Percentiles rank a stretch among this genome's conserved stretches.
phyloP scores from a whole-genome alignment of 2,888 invertebrate species.

The Gryllus longicercus region DNA sequence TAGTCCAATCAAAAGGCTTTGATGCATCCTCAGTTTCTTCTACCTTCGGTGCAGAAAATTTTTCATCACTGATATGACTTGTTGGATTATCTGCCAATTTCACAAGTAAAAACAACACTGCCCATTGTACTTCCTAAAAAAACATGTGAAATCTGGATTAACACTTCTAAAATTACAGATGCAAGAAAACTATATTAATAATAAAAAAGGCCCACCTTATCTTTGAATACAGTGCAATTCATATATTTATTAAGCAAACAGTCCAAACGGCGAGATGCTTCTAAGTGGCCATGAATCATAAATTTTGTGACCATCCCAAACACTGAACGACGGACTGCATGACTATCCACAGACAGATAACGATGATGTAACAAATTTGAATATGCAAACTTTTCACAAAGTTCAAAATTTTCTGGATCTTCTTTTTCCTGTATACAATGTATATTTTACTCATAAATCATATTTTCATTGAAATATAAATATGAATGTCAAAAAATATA shows the following conservation, averaged over 20 bases:
- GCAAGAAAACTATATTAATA: not conserved
- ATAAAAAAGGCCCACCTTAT: not conserved
- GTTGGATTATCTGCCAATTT: conserved; percentile 45
- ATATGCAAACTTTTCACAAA: conserved; percentile 47
- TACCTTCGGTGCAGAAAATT: not conserved
- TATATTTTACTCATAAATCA: too few species aligned
- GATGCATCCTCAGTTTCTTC: conserved; percentile 18
- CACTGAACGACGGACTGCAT: conserved; percentile 49
- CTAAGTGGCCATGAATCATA: conserved; percentile 49
- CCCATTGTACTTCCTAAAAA: conserved; percentile 51
- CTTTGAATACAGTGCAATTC: not conserved
- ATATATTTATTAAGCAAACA: not conserved
- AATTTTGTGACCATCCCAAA: conserved; percentile 51
- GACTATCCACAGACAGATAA: conserved; percentile 49
- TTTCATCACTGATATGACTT: not conserved
- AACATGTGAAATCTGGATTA: not conserved
- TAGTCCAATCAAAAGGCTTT: conserved; percentile 32
- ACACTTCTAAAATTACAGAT: not conserved
- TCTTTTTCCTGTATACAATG: conserved; percentile 44
- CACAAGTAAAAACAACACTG: conserved; percentile 50
- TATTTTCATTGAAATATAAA: too few species aligned
- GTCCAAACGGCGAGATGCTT: conserved; percentile 45
- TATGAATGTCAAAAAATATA: too few species aligned
- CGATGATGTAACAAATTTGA: conserved; percentile 51
- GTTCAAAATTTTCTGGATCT: conserved; percentile 44